These are phyloP conservation scores for Philereme transversata DNA, from an alignment of 2,888 invertebrate genomes.

Conservation along the genomic window DNA sequence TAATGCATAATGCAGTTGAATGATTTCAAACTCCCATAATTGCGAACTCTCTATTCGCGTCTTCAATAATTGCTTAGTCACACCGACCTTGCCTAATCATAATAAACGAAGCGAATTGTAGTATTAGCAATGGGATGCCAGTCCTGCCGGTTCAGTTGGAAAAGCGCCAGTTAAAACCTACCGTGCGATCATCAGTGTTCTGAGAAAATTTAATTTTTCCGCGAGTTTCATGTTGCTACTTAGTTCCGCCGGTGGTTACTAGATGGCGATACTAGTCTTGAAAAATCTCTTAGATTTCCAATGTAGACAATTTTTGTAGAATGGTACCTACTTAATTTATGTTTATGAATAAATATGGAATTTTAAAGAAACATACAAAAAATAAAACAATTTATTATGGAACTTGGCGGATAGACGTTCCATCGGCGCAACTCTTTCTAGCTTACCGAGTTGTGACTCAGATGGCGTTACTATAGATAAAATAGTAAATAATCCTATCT, in stretches of 20 bases:
- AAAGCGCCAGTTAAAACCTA: conserved; percentile 23
- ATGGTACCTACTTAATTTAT: too few relatives aligned
- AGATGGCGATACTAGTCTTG: conserved; percentile 32
- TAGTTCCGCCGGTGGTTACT: conserved; percentile 18
- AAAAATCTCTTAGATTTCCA: not conserved
- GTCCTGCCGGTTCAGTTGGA: conserved; percentile 33
- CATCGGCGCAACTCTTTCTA: not conserved
- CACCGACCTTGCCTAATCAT: conserved; percentile 26
- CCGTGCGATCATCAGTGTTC: conserved; percentile 35
- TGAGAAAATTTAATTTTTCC: conserved; percentile 24
- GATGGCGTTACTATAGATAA: conserved; percentile 15
- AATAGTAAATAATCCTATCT: too few relatives aligned
- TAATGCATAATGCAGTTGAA: too few relatives aligned
- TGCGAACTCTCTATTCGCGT: not conserved
- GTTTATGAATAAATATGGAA: too few relatives aligned
- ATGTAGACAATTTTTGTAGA: too few relatives aligned
- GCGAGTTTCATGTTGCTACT: conserved; percentile 15
- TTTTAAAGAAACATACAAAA: too few relatives aligned
- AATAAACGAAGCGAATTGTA: conserved; percentile 23
- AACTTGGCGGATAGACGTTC: not conserved
- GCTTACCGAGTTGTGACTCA: conserved; percentile 1
- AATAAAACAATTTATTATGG: too few relatives aligned
- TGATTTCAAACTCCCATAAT: not conserved
- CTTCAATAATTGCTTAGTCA: conserved; percentile 30
- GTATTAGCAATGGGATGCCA: conserved; percentile 20